Percentiles rank a stretch among this genome's conserved stretches.
Evolutionary conservation across 2,888 invertebrate species (phyloP).

Genomic region (Arge pagana): DNA sequence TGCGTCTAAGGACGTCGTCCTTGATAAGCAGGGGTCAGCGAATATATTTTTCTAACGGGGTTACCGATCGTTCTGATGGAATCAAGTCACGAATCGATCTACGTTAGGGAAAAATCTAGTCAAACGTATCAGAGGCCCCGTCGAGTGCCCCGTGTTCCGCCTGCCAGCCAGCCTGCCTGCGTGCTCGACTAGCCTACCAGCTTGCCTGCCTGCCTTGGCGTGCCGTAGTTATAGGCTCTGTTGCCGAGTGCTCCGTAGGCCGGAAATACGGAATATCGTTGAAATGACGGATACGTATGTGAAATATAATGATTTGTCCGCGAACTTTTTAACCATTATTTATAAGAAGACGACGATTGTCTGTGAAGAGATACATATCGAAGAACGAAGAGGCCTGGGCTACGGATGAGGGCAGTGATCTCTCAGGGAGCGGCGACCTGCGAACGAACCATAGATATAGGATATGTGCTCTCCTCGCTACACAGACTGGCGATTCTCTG

Average conservation of each 20-base stretch:
- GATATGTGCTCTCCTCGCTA: conserved; percentile 27
- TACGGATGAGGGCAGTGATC: conserved; percentile 57
- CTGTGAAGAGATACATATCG: neutral
- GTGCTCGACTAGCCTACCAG: conserved; percentile 21
- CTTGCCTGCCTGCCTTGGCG: conserved; percentile 21
- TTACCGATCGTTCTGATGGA: neutral
- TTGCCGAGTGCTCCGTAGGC: conserved; percentile 41
- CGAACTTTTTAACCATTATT: neutral
- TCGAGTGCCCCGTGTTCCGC: conserved; percentile 13
- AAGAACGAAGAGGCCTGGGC: conserved; percentile 29
- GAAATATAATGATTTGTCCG: neutral
- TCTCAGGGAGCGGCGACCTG: conserved; percentile 58
- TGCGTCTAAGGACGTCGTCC: conserved; percentile 25
- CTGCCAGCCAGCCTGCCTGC: conserved; percentile 13
- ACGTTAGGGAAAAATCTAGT: too few species aligned
- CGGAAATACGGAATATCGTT: conserved; percentile 38
- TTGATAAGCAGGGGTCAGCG: conserved; percentile 4
- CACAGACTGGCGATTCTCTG: conserved; percentile 25
- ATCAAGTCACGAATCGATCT: conserved; percentile 6
- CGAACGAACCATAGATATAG: conserved; percentile 47
- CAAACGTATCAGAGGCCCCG: conserved; percentile 24
- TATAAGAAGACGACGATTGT: neutral
- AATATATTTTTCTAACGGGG: neutral
- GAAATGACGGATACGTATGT: conserved; percentile 9
- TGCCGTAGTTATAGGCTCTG: conserved; percentile 28